phyloP scores from a whole-genome alignment of 2,797 vertebrate genomes.

The Florisuga fusca region DNA sequence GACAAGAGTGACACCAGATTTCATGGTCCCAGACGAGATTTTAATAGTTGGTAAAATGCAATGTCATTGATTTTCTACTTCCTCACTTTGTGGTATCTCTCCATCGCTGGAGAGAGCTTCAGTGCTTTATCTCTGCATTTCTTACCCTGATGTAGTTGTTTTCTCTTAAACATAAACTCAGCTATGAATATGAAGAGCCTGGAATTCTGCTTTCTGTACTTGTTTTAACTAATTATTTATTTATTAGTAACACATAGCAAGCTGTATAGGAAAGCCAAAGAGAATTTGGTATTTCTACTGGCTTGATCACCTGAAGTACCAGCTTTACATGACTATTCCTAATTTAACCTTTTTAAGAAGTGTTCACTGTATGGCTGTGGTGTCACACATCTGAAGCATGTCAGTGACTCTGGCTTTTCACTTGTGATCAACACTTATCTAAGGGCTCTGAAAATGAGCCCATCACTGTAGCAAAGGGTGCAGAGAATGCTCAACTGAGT shows the following conservation, averaged over 20 bases:
- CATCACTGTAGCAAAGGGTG: rapidly evolving
- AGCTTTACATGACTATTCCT: background rate
- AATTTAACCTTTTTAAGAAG: background rate
- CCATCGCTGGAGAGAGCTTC: background rate
- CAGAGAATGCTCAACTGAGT: background rate
- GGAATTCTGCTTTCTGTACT: background rate
- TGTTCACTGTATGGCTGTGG: background rate
- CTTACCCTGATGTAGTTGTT: background rate
- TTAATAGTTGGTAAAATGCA: conserved; percentile 18
- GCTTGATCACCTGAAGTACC: background rate
- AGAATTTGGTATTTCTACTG: background rate
- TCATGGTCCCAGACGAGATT: background rate
- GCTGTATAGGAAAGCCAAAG: background rate
- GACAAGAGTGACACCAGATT: conserved; percentile 11
- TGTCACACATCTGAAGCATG: background rate
- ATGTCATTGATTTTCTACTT: background rate
- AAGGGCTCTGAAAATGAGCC: background rate
- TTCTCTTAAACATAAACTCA: background rate
- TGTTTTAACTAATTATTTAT: background rate
- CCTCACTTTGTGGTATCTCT: background rate
- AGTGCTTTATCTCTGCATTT: conserved; percentile 8
- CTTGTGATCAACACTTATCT: rapidly evolving
- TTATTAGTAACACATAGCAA: background rate
- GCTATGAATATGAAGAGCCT: background rate
- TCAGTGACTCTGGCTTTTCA: background rate